Evolutionary conservation across 2,113 vertebrate species (phyloP).

Genomic region (Taxidea taxus): DNA sequence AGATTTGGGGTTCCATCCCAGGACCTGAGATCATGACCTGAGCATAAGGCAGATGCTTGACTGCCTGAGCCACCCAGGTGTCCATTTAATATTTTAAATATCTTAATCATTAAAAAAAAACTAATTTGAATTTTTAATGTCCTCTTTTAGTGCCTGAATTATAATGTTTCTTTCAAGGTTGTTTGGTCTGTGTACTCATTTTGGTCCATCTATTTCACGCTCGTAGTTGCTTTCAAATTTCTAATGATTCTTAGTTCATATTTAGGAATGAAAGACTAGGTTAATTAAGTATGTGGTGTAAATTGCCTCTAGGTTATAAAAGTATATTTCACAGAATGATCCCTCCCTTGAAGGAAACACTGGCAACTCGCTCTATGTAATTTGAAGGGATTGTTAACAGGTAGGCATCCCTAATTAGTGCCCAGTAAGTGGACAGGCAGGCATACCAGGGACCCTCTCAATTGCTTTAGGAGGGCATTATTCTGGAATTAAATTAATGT

Average conservation of each 20-base stretch:
- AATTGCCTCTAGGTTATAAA: neutral
- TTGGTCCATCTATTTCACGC: neutral
- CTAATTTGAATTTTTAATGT: constrained; percentile 32
- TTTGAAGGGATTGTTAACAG: neutral
- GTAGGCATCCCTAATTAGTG: neutral
- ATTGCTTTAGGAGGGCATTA: neutral
- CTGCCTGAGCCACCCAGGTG: neutral
- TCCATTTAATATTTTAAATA: neutral
- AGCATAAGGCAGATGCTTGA: neutral
- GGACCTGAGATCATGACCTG: neutral
- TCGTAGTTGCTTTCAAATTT: neutral
- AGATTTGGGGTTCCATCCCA: neutral
- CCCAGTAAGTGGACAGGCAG: neutral
- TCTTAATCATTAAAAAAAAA: neutral
- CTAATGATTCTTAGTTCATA: neutral
- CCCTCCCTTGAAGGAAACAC: neutral
- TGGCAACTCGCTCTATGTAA: neutral
- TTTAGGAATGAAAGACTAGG: neutral
- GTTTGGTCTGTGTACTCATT: neutral
- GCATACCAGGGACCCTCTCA: neutral
- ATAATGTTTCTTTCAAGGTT: neutral
- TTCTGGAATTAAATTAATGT: neutral
- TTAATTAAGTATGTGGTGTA: neutral
- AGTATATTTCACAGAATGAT: neutral
- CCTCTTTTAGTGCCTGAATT: neutral